phyloP scores from a whole-genome alignment of 1,140 invertebrate species.

The Bursaphelenchus mucronatus region DNA sequence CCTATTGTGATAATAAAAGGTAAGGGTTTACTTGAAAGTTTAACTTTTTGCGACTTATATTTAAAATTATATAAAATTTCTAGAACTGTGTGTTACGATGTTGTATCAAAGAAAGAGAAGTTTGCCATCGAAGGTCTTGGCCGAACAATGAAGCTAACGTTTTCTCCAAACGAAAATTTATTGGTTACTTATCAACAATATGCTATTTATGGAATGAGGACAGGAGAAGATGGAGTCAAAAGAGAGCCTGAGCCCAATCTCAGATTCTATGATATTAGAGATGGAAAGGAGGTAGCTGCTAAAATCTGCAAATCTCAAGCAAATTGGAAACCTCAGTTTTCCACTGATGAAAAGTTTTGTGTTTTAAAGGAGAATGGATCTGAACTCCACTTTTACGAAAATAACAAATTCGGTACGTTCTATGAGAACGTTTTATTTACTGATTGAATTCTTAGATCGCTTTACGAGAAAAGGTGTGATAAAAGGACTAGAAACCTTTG shows the following conservation, averaged over 20 bases:
- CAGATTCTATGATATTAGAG: slow-evolving; percentile 41
- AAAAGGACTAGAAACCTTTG: slow-evolving; percentile 37
- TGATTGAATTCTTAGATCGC: slow-evolving; percentile 35
- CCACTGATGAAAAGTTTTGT: slow-evolving; percentile 46
- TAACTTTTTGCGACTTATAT: slow-evolving; percentile 11
- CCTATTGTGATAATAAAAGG: slow-evolving; percentile 46
- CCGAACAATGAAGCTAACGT: slow-evolving; percentile 36
- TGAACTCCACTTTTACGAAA: slow-evolving; percentile 50
- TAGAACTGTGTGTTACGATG: slow-evolving; percentile 38
- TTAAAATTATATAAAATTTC: slow-evolving; percentile 21
- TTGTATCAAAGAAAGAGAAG: slow-evolving; percentile 38
- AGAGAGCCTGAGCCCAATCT: slow-evolving; percentile 50
- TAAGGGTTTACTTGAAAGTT: slow-evolving; percentile 16
- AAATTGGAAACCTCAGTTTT: slow-evolving; percentile 18
- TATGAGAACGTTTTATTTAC: background rate
- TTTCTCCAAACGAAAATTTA: slow-evolving; percentile 40
- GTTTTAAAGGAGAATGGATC: slow-evolving; percentile 41
- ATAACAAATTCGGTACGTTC: slow-evolving; percentile 43
- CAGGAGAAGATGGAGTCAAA: slow-evolving; percentile 27
- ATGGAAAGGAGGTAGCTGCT: slow-evolving; percentile 36
- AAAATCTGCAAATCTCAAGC: slow-evolving; percentile 48
- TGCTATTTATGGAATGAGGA: slow-evolving; percentile 41
- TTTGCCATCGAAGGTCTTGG: slow-evolving; percentile 24
- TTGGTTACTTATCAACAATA: slow-evolving; percentile 44
- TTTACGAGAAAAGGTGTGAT: slow-evolving; percentile 45